Base-by-base conservation (phyloP, 2,888 invertebrate species). In the Perithous albicinctus region DNA sequence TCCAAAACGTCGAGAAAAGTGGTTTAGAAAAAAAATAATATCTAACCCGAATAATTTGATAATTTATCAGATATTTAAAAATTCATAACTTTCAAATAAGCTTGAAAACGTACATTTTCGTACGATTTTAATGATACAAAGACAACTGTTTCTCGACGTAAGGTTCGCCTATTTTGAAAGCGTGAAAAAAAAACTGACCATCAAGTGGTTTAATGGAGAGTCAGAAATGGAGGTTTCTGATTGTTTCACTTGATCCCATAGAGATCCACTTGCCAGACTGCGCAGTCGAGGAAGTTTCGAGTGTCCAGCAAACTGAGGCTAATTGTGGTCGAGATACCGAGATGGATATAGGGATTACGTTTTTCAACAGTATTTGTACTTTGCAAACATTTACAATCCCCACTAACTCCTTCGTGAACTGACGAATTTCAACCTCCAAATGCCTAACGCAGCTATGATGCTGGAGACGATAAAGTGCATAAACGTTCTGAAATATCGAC, bases 301-400 rank as follows among this genome's bases (percentile, higher is more conserved):
- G 69, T 20, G 54, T 69, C 38, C 23, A 35, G 69, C 51, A 69
- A 51, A 69, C 69, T 23, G 51, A n/a, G 10, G 54, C 69, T 51
- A 69, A 69, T 69, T 54, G 69, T 54, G n/a, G 35, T 69, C 38
- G 69, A 69, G 67, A 20, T 48, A 15, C 29, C 38, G 20, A 38
- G 23, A 20, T 23, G 38, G 23, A 54, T 46, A 43, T 7, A 46
- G 46, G 23, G 15, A n/a, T 64, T 3, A 26, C 8, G 26, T 64
- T 43, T 43, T 64, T 20, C 35, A 26, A 7, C 29, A n/a, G 26
- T 7, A 43, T n/a, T 26, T 46, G 26, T 29, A 29, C 23, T 64
- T 3, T 1, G 64, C 64, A 46, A 46, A 46, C 64, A 64, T 64
- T 29, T 64, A 46, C 29, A 5, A 46, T 29, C 8, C 2, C 15